phyloP scores from a whole-genome alignment of 1,140 invertebrate species.

The Drosophila teissieri region DNA sequence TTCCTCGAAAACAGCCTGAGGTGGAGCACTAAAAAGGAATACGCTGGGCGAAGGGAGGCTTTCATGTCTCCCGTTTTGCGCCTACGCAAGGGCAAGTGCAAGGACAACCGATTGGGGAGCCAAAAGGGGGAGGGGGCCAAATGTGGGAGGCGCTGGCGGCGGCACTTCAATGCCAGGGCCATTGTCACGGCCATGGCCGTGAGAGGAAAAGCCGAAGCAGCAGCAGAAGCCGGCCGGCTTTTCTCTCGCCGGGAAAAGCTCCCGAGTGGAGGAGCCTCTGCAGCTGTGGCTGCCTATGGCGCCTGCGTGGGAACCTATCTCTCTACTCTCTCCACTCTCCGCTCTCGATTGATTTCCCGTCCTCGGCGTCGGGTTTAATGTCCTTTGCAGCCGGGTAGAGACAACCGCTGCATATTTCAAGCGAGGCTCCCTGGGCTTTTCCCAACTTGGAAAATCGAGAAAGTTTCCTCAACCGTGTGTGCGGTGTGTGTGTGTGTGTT shows the following conservation, averaged over 20 bases:
- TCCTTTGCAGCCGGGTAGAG: constrained; percentile 76
- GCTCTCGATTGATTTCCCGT: neutral
- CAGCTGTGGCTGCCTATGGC: constrained; percentile 19
- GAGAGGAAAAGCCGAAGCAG: constrained; percentile 32
- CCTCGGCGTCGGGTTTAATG: constrained; percentile 68
- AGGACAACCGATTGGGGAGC: constrained; percentile 45
- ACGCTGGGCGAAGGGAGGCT: neutral
- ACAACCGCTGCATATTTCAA: constrained; percentile 60
- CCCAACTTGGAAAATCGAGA: constrained; percentile 55
- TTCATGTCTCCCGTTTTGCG: constrained; percentile 20
- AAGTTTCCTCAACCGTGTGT: constrained; percentile 46
- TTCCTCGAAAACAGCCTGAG: constrained; percentile 13
- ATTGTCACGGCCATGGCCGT: constrained; percentile 79
- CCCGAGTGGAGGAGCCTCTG: constrained; percentile 32
- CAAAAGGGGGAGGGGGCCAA: neutral
- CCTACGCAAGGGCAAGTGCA: constrained; percentile 81
- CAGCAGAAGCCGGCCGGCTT: constrained; percentile 57
- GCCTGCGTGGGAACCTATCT: constrained; percentile 42
- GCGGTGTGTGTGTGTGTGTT: neutral
- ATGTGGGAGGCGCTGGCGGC: neutral
- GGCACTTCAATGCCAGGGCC: constrained; percentile 72
- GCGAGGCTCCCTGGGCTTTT: constrained; percentile 20
- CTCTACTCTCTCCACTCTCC: constrained; percentile 5
- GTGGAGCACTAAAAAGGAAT: constrained; percentile 33
- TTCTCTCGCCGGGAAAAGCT: constrained; percentile 48